These are phyloP conservation scores for Strigamia transsilvanica DNA, from an alignment of 2,888 invertebrate genomes.

Conservation along the genomic window DNA sequence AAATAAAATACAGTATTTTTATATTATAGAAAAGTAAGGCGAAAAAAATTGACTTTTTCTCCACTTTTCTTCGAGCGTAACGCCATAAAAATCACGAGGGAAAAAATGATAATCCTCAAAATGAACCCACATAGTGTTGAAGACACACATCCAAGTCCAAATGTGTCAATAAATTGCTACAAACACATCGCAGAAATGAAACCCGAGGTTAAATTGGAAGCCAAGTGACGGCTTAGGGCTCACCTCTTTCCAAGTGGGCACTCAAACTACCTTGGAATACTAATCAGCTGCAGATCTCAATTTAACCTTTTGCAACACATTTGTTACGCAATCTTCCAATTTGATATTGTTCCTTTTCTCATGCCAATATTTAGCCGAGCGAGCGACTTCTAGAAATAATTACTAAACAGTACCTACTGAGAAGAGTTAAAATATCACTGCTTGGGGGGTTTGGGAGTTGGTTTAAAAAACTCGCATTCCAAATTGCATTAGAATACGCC, in stretches of 20 bases:
- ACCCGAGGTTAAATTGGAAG: slow-evolving; percentile 40
- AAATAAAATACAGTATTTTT: neutral
- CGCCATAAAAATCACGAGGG: slow-evolving; percentile 1
- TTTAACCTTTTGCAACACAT: neutral
- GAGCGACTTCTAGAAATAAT: neutral
- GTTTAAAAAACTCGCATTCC: slow-evolving; percentile 15
- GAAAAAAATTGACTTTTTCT: slow-evolving; percentile 1
- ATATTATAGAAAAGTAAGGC: neutral
- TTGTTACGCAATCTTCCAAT: neutral
- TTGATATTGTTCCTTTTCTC: neutral
- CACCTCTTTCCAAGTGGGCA: slow-evolving; percentile 40
- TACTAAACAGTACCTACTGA: neutral
- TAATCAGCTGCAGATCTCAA: slow-evolving; percentile 13
- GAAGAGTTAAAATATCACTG: slow-evolving; percentile 28
- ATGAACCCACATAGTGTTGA: slow-evolving; percentile 38
- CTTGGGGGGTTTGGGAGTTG: slow-evolving; percentile 14
- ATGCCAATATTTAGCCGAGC: neutral
- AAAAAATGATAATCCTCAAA: slow-evolving; percentile 20
- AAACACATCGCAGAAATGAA: slow-evolving; percentile 42
- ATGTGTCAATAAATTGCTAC: slow-evolving; percentile 43
- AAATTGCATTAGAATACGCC: slow-evolving; percentile 40
- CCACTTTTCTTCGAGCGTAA: neutral
- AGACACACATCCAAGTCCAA: slow-evolving; percentile 39
- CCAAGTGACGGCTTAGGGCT: slow-evolving; percentile 38
- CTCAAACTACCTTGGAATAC: slow-evolving; percentile 4